Conservation (phyloP, 2,888 invertebrate species). For the Hypsopygia costalis region DNA sequence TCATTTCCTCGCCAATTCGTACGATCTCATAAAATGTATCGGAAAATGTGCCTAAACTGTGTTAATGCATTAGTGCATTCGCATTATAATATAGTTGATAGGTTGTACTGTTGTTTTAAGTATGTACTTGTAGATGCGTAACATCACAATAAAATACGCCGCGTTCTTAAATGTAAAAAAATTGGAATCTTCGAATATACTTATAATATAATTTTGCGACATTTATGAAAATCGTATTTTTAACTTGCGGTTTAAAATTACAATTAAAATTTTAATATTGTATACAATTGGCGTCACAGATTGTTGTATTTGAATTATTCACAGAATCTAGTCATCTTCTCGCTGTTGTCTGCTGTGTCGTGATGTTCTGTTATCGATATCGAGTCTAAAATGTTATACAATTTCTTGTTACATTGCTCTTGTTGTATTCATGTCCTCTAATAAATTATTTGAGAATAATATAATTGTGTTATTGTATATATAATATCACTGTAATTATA, state of each 20-base stretch:
- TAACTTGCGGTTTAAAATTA: neutral
- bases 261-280: neutral
- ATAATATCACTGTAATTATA: neutral
- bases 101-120: conserved; percentile 14
- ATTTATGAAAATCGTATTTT: neutral
- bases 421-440: conserved; percentile 68
- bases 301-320: conserved; percentile 25
- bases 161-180: neutral
- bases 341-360: conserved; percentile 68
- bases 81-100: conserved; percentile 12
- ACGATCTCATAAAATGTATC: too few species aligned
- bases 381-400: conserved; percentile 61
- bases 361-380: conserved; percentile 57
- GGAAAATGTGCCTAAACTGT: conserved; percentile 56
- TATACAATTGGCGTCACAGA: conserved; percentile 11
- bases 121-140: conserved; percentile 11
- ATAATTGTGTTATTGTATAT: neutral
- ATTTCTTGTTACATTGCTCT: conserved; percentile 63
- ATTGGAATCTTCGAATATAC: neutral
- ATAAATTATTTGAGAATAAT: conserved; percentile 58
- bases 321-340: conserved; percentile 44
- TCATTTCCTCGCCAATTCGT: too few species aligned
- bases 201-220: neutral
- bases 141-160: neutral
- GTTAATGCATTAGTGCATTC: conserved; percentile 31